Conservation (phyloP, 1,140 invertebrate species). For the Parapsyche elsis region DNA sequence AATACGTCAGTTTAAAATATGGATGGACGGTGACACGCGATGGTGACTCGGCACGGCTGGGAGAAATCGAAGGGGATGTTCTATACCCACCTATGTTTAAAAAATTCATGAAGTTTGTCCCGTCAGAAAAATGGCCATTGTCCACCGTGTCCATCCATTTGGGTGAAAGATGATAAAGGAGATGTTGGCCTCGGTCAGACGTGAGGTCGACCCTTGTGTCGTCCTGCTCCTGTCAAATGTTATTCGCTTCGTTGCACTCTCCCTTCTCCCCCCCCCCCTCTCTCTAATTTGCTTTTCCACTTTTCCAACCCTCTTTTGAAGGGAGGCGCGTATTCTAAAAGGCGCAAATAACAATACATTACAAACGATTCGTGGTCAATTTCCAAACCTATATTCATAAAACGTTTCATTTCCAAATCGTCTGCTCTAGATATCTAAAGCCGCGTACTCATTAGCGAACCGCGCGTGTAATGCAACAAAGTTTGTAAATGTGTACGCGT, state of each 20-base stretch:
- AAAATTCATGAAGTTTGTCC: constrained; percentile 33
- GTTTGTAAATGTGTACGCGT: no score
- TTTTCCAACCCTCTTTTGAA: background rate
- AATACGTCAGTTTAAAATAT: constrained; percentile 6
- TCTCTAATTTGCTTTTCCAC: background rate
- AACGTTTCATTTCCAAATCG: no score
- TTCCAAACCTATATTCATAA: no score
- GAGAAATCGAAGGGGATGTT: background rate
- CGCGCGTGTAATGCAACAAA: no score
- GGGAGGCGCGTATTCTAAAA: background rate
- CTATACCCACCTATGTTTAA: background rate
- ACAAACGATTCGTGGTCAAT: no score
- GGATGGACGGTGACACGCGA: constrained; percentile 11
- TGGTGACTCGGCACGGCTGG: background rate
- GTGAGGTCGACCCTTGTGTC: constrained; percentile 19
- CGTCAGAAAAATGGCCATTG: background rate
- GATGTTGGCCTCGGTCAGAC: constrained; percentile 25
- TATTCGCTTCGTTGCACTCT: background rate
- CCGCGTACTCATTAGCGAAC: no score
- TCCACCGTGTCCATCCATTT: constrained; percentile 7
- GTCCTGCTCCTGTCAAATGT: constrained; percentile 22
- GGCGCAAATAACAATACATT: no score
- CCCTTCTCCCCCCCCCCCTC: background rate
- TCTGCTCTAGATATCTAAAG: no score
- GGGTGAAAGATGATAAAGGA: constrained; percentile 31